Evolutionary conservation across 2,888 invertebrate genomes (phyloP).

Genomic region (Bembecia ichneumoniformis): DNA sequence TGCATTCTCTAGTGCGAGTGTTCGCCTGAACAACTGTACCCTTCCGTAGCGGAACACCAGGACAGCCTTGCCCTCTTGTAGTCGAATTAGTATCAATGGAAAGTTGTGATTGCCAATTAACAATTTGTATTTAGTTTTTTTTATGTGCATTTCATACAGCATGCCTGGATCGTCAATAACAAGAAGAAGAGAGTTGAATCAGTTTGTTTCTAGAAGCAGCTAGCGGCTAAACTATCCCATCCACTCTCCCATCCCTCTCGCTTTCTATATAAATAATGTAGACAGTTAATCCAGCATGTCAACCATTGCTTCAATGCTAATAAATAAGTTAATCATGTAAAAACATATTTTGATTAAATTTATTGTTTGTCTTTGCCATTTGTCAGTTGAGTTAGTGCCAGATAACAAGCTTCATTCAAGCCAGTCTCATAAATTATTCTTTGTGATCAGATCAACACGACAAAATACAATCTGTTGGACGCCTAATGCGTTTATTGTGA

Average conservation of each 20-base stretch:
- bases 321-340: too few species aligned
- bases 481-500: too few species aligned
- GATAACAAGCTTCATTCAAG: too few species aligned
- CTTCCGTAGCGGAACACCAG: constrained; percentile 5
- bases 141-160: constrained; percentile 41
- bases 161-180: constrained; percentile 55
- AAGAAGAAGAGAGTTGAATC: constrained; percentile 40
- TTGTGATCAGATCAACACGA: too few species aligned
- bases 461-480: too few species aligned
- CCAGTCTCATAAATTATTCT: too few species aligned
- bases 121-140: constrained; percentile 30
- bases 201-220: constrained; percentile 22
- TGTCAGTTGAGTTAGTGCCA: too few species aligned
- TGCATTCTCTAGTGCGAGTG: too few species aligned
- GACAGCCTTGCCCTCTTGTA: constrained; percentile 52
- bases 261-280: constrained; percentile 20
- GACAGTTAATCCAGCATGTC: constrained; percentile 32
- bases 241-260: constrained; percentile 22
- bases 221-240: constrained; percentile 17
- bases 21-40: background rate
- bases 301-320: constrained; percentile 44
- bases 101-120: too few species aligned
- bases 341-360: too few species aligned
- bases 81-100: constrained; percentile 54
- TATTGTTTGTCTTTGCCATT: too few species aligned